Conservation (phyloP, 1,140 invertebrate species). For the Aphidius ervi region DNA sequence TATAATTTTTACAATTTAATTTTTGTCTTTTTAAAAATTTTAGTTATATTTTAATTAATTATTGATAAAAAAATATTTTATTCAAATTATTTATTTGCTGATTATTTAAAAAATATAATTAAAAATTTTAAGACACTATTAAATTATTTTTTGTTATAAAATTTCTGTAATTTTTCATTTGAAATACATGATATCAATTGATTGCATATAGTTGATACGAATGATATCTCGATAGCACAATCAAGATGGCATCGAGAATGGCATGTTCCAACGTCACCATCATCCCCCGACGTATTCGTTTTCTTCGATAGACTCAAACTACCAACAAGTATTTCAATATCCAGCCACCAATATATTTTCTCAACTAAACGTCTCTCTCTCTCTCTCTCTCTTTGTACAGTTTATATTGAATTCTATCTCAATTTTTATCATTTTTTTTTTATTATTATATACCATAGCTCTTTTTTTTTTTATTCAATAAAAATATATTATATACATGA, state of each 20-base stretch:
- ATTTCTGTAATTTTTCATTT: no score
- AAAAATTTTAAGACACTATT: no score
- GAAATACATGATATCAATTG: no score
- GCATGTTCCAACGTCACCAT: constrained; percentile 39
- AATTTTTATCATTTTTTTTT: constrained; percentile 1
- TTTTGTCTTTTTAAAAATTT: no score
- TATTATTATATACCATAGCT: background rate
- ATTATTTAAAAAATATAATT: no score
- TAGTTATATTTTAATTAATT: no score
- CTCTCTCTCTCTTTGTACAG: constrained; percentile 37
- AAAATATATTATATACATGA: background rate
- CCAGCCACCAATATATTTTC: constrained; percentile 47
- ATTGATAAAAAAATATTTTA: no score
- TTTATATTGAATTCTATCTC: constrained; percentile 49
- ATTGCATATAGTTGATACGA: background rate
- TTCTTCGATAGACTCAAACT: constrained; percentile 47
- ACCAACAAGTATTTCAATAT: constrained; percentile 55
- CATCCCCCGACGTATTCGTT: constrained; percentile 11
- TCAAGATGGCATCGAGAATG: constrained; percentile 53
- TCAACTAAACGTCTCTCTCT: constrained; percentile 42
- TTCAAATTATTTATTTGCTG: no score
- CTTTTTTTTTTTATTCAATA: constrained; percentile 1
- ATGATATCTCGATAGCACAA: constrained; percentile 41
- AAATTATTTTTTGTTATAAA: no score
- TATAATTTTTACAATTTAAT: no score